Evolutionary conservation across 2,113 vertebrate species (phyloP), one percentile per base, ranked within the genome.

Genomic region (Myrmecophaga tridactyla): DNA sequence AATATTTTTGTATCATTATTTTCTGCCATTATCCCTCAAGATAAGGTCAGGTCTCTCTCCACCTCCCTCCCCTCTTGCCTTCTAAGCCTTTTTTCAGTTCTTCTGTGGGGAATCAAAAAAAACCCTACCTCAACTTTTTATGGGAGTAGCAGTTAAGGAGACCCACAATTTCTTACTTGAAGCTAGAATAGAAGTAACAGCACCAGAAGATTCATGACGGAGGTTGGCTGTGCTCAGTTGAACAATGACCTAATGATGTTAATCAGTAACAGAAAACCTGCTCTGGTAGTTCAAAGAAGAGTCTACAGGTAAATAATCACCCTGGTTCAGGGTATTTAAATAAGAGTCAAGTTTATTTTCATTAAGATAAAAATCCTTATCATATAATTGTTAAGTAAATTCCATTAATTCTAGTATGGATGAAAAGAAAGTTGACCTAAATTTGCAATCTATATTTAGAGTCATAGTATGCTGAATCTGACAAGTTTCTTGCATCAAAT

Each of bases 71-170:
- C 82, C 29, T 36, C 53, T 88, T 41, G 39, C 10, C 56, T 87
- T 65, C 8, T 25, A 63, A 63, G 9, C 1, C 10, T 41, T 39
- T 67, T 69, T 56, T 10, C 11, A 62, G 2, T 53, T 31, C 18
- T 89, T 23, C 3, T 7, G 53, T 86, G 20, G 11, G 10, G 14
- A 70, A 48, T 0, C 39, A 83, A 18, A 14, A 29, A 46, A 53
- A n/a, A 29, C 1, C 4, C 5, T 21, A 7, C 13, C 27, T 48
- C 27, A 78, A 23, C 3, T 18, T 63, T 73, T 83, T 31, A 23
- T 80, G 2, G 13, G 21, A 29, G 5, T 36, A 0, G 0, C 51
- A 31, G n/a, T n/a, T n/a, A n/a, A n/a, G n/a, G 4, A 58, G 10
- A 36, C 5, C 6, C 34, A 60, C 27, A 3, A 51, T 53, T 75